These are phyloP conservation scores for Micromesistius poutassou DNA, from an alignment of 2,797 vertebrate genomes.

Conservation along the genomic window DNA sequence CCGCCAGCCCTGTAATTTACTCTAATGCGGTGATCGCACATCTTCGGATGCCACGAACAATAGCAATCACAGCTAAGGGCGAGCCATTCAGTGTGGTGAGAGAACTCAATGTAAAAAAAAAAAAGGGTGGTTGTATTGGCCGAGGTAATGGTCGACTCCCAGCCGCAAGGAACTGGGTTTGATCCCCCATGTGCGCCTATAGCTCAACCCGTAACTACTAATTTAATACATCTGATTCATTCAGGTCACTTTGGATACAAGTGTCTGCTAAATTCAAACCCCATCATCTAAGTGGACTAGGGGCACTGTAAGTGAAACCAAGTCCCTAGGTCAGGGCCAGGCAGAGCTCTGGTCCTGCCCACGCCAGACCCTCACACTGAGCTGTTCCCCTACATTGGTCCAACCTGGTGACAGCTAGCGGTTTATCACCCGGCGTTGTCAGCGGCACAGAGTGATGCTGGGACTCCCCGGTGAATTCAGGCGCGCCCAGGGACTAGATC, in stretches of 20 bases:
- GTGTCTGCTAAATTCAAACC: not conserved
- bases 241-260: too few species aligned
- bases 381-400: constrained; percentile 15
- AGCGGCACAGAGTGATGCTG: constrained; percentile 41
- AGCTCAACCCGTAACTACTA: too few species aligned
- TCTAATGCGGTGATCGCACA: constrained; percentile 44
- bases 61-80: constrained; percentile 31
- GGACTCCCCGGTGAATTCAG: constrained; percentile 48
- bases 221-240: not conserved
- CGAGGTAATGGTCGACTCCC: not conserved
- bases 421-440: constrained; percentile 53
- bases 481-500: constrained; percentile 47
- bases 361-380: not conserved
- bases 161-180: not conserved
- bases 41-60: constrained; percentile 41
- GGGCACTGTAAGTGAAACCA: not conserved
- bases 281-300: not conserved
- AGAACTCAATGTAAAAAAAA: constrained; percentile 6
- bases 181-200: not conserved
- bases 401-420: constrained; percentile 42
- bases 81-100: constrained; percentile 15
- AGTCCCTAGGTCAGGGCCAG: constrained; percentile 14
- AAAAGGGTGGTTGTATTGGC: not conserved
- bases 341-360: too few species aligned
- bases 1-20: constrained; percentile 37